Conservation (phyloP, 2,113 vertebrate species). For the Tursiops truncatus region DNA sequence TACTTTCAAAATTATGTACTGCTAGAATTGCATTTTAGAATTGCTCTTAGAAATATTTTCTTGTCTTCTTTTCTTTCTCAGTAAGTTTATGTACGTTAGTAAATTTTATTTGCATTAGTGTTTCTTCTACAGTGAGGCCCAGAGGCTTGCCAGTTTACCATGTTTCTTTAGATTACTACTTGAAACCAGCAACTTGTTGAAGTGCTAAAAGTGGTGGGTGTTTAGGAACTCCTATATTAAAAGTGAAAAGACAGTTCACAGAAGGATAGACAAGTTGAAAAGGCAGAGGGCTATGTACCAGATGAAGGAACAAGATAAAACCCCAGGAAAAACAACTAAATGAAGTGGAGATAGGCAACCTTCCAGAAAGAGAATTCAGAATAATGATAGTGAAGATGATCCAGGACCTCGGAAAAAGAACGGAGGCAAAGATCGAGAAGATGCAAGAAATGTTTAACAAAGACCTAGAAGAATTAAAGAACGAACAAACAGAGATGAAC, state of each 20-base stretch:
- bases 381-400: too few relatives aligned
- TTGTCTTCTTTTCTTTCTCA: not conserved
- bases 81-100: constrained; percentile 20
- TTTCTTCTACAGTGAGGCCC: not conserved
- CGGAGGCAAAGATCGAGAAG: too few relatives aligned
- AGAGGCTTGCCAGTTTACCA: not conserved
- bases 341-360: too few relatives aligned
- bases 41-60: not conserved
- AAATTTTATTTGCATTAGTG: not conserved
- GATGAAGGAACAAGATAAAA: too few relatives aligned
- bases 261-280: too few relatives aligned
- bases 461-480: too few relatives aligned
- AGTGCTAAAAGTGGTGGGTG: not conserved
- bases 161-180: not conserved
- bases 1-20: not conserved
- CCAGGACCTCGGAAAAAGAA: too few relatives aligned
- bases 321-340: too few relatives aligned
- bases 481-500: too few relatives aligned
- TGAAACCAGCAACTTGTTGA: not conserved
- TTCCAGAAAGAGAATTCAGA: too few relatives aligned
- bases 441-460: too few relatives aligned
- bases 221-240: not conserved
- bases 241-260: not conserved
- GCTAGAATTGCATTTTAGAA: not conserved
- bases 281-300: too few relatives aligned